These are phyloP conservation scores for Paracentrotus lividus DNA, from an alignment of 53 echinoderm and acorn worm species.

Conservation along the genomic window DNA sequence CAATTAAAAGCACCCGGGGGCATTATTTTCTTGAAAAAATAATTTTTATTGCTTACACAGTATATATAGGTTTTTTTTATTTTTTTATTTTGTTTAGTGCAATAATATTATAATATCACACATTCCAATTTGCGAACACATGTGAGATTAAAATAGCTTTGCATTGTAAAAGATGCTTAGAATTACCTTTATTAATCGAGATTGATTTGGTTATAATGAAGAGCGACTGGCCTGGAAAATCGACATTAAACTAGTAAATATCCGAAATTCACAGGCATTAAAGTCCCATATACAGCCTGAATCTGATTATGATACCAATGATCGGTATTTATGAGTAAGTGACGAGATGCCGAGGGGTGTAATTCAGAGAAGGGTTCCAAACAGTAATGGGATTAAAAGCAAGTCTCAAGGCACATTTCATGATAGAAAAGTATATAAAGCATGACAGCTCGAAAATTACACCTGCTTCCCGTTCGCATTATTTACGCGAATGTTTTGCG, in stretches of 20 bases:
- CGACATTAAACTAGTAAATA: neutral
- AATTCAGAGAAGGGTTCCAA: neutral
- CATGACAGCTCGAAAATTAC: neutral
- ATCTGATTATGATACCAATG: conserved; percentile 21
- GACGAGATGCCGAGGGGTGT: neutral
- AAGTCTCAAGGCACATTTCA: neutral
- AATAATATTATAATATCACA: no score
- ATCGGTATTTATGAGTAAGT: conserved; percentile 20
- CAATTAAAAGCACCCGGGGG: no score
- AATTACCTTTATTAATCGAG: no score
- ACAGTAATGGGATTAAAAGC: conserved; percentile 13
- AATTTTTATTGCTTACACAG: no score
- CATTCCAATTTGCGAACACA: no score
- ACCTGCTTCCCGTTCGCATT: conserved; percentile 27
- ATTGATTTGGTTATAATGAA: neutral
- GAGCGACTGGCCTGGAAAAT: neutral
- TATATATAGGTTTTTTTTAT: no score
- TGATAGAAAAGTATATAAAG: neutral
- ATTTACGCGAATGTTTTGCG: neutral
- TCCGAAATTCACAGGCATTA: neutral
- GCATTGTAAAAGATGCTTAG: no score
- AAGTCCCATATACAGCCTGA: neutral
- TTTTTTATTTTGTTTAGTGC: no score
- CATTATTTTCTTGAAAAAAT: no score
- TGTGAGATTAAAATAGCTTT: no score